Evolutionary conservation across 2,888 invertebrate genomes (phyloP).

Genomic region (Theretra japonica): DNA sequence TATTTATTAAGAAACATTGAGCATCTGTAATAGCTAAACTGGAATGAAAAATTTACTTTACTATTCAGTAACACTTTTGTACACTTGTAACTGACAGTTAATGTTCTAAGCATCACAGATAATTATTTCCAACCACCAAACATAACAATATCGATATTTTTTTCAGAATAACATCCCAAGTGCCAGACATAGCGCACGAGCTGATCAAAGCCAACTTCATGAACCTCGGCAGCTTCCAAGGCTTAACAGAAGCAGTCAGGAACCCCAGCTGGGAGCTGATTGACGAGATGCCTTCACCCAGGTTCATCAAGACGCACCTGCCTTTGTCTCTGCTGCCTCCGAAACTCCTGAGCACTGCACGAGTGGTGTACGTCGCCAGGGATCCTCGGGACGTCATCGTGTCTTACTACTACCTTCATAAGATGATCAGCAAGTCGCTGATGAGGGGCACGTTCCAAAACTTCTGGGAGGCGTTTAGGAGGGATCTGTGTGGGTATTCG

Average conservation of each 20-base stretch:
- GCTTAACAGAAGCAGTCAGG: conserved; percentile 63
- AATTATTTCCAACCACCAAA: neutral
- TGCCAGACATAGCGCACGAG: conserved; percentile 72
- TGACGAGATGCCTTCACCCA: conserved; percentile 73
- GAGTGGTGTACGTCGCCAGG: conserved; percentile 88
- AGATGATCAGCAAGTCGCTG: conserved; percentile 79
- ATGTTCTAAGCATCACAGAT: neutral
- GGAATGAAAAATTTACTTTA: too few species aligned
- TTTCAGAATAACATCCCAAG: conserved; percentile 64
- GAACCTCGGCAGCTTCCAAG: conserved; percentile 75
- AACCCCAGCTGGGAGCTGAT: conserved; percentile 68
- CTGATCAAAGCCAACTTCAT: conserved; percentile 73
- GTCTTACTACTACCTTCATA: conserved; percentile 88
- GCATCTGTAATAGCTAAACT: too few species aligned
- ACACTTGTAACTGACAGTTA: too few species aligned
- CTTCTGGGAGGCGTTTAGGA: conserved; percentile 86
- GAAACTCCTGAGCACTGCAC: conserved; percentile 73
- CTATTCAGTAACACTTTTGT: too few species aligned
- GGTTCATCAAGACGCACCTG: conserved; percentile 87
- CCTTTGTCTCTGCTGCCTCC: conserved; percentile 86
- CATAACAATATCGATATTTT: neutral
- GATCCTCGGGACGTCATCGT: conserved; percentile 90
- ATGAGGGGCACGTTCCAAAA: conserved; percentile 81
- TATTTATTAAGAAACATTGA: too few species aligned
- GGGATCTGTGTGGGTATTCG: conserved; percentile 80